These are phyloP conservation scores for Dicrurus megarhynchus DNA, from an alignment of 2,113 vertebrate genomes.

Conservation along the genomic window DNA sequence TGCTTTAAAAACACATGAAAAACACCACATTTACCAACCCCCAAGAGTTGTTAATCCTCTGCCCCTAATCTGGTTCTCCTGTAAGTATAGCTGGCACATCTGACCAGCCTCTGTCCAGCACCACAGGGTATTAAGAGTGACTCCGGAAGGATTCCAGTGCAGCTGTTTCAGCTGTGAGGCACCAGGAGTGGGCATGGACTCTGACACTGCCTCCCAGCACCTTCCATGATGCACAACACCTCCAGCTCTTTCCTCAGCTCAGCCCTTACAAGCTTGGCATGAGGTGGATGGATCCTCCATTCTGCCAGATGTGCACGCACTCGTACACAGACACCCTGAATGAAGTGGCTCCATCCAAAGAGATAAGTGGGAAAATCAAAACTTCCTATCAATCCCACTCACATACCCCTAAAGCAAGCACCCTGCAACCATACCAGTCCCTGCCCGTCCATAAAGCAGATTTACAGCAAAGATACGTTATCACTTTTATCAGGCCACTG, in stretches of 20 bases:
- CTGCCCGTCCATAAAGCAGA: neutral
- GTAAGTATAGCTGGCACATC: neutral
- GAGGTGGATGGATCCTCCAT: neutral
- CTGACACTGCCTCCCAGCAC: neutral
- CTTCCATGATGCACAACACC: fast-evolving
- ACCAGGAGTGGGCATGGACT: fast-evolving
- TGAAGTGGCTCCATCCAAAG: neutral
- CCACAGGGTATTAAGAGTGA: fast-evolving
- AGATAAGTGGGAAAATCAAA: neutral
- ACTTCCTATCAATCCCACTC: neutral
- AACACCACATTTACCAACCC: neutral
- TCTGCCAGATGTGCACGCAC: neutral
- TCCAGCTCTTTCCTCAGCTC: neutral
- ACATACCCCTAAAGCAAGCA: neutral
- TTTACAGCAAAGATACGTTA: neutral
- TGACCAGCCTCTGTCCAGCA: neutral
- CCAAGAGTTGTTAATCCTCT: neutral
- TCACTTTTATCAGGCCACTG: neutral
- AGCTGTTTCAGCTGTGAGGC: neutral
- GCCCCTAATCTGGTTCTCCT: neutral
- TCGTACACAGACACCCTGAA: neutral
- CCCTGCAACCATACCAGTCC: neutral
- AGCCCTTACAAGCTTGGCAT: neutral
- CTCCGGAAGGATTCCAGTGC: neutral
- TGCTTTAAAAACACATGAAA: neutral